phyloP scores from a whole-genome alignment of 1,140 invertebrate genomes.

The Philopotamus ludificatus region DNA sequence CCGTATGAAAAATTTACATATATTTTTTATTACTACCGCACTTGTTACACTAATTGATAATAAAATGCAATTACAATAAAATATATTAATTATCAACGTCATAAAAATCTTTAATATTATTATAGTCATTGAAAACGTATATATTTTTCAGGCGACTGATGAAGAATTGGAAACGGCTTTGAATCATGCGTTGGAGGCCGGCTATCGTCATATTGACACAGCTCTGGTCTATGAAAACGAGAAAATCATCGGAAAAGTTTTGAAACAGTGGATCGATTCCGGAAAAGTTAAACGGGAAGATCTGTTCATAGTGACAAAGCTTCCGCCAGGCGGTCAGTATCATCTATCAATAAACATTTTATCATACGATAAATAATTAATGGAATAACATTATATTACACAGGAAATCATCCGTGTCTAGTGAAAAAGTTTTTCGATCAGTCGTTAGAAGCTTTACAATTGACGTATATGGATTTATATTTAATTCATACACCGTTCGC shows the following conservation, averaged over 20 bases:
- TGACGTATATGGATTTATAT: conserved; percentile 84
- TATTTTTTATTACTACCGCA: no score
- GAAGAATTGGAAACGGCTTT: conserved; percentile 70
- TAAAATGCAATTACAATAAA: no score
- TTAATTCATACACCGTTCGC: conserved; percentile 79
- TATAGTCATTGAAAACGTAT: no score
- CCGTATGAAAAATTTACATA: no score
- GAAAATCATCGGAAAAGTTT: conserved; percentile 70
- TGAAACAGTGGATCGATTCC: conserved; percentile 71
- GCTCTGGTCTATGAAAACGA: conserved; percentile 83
- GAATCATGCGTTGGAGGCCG: conserved; percentile 61
- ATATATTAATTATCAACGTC: background rate
- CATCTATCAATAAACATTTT: background rate
- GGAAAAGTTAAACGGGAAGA: conserved; percentile 73
- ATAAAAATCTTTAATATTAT: no score
- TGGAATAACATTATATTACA: background rate
- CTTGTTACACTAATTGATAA: no score
- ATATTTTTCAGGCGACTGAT: conserved; percentile 60
- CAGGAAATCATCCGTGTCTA: conserved; percentile 66
- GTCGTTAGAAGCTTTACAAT: conserved; percentile 70
- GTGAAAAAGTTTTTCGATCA: conserved; percentile 71
- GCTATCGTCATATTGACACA: conserved; percentile 80
- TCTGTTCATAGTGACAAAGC: conserved; percentile 80
- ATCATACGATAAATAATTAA: background rate
- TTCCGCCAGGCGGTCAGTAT: conserved; percentile 53